A percentile compares a stretch with the other conserved stretches of the same genome.
These are phyloP conservation scores for Leptopilina syphax DNA, from an alignment of 2,888 invertebrate species.

Conservation along the genomic window DNA sequence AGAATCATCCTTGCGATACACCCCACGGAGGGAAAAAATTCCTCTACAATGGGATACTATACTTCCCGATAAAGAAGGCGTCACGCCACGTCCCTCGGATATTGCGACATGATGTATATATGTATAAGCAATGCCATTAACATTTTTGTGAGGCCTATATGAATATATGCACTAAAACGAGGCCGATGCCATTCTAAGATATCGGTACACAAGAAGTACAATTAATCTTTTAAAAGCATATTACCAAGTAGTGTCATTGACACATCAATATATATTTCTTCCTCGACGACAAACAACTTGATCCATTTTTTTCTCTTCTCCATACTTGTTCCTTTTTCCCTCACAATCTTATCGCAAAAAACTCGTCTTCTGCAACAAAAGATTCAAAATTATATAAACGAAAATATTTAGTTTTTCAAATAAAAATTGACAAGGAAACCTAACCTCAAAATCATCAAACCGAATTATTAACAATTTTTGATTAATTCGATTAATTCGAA, in stretches of 20 bases:
- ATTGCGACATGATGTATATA: slow-evolving; percentile 29
- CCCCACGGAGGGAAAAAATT: slow-evolving; percentile 15
- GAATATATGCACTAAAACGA: slow-evolving; percentile 26
- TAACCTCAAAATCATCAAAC: neutral
- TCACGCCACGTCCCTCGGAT: slow-evolving; percentile 33
- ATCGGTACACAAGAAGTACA: slow-evolving; percentile 2
- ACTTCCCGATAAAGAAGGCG: slow-evolving; percentile 27
- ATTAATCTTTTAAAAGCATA: slow-evolving; percentile 18
- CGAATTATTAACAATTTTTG: no score
- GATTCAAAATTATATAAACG: no score
- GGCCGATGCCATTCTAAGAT: slow-evolving; percentile 37
- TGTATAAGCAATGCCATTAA: slow-evolving; percentile 26
- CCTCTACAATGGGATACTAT: slow-evolving; percentile 24
- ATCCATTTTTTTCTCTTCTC: neutral
- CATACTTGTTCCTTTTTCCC: no score
- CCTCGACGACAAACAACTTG: no score
- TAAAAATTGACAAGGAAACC: neutral
- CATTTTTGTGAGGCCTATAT: slow-evolving; percentile 33
- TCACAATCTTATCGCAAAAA: no score
- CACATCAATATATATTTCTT: neutral
- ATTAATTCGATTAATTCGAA: no score
- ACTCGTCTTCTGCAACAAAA: no score
- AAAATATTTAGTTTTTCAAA: no score
- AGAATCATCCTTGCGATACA: slow-evolving; percentile 27
- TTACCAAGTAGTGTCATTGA: neutral